Percentiles rank a stretch among this genome's conserved stretches.
These are phyloP conservation scores for Steatocranus sp. DNA, from an alignment of 2,797 vertebrate genomes.

Conservation along the genomic window DNA sequence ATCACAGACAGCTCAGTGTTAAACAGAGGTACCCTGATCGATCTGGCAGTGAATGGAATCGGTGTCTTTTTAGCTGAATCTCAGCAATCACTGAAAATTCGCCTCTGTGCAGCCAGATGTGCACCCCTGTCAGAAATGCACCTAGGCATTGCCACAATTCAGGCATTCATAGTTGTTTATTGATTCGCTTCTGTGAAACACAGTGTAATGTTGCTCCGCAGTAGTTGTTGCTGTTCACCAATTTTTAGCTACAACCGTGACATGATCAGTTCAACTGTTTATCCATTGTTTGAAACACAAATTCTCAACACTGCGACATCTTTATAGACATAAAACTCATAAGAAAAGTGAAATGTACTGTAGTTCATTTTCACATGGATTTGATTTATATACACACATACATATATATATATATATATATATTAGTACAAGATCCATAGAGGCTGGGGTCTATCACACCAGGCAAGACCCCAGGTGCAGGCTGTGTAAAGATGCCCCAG, in stretches of 20 bases:
- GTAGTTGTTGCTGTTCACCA: not conserved
- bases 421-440: no score
- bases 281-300: not conserved
- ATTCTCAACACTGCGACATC: not conserved
- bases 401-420: no score
- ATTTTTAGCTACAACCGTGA: not conserved
- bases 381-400: accelerated
- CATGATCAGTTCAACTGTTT: not conserved
- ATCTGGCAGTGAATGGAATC: not conserved
- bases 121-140: not conserved
- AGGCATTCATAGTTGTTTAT: not conserved
- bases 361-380: not conserved
- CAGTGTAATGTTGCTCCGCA: not conserved
- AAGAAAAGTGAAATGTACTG: not conserved
- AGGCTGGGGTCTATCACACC: no score
- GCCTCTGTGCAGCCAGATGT: not conserved
- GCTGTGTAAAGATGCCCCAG: no score
- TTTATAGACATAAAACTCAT: not conserved
- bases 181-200: not conserved
- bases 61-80: not conserved
- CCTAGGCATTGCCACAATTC: not conserved
- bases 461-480: no score
- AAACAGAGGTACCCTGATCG: not conserved
- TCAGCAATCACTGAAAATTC: not conserved
- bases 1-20: not conserved